These are phyloP conservation scores for Parnassius orleans DNA, from an alignment of 2,888 invertebrate genomes.

Conservation along the genomic window DNA sequence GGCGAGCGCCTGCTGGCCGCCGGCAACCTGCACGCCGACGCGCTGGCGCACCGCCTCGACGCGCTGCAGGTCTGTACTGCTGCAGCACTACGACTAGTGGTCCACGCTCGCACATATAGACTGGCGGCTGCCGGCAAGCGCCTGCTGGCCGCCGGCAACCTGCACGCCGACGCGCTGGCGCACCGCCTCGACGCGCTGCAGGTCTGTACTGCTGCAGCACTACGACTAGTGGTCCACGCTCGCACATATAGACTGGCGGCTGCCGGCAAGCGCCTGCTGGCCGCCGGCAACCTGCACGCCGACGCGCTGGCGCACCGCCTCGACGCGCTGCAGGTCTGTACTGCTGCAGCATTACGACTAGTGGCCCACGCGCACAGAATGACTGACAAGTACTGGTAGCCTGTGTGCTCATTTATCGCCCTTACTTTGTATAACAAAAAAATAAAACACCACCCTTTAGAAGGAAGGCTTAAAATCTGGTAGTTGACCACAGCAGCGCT, in stretches of 20 bases:
- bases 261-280: conserved; percentile 91
- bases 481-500: no score
- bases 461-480: no score
- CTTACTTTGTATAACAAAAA: no score
- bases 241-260: conserved; percentile 77
- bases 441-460: no score
- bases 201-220: conserved; percentile 32
- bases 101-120: no score
- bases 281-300: conserved; percentile 95
- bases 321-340: conserved; percentile 86
- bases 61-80: conserved; percentile 82
- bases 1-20: conserved; percentile 91
- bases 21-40: conserved; percentile 96
- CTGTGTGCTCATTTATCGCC: no score
- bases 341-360: no score
- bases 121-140: conserved; percentile 92
- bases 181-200: conserved; percentile 95
- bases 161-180: conserved; percentile 94
- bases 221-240: no score
- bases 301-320: conserved; percentile 94
- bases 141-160: conserved; percentile 93
- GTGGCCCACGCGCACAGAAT: no score
- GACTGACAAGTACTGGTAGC: no score
- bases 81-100: no score
- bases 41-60: conserved; percentile 93